These are phyloP conservation scores for Pomacea canaliculata DNA, from an alignment of 2,888 invertebrate species.

Conservation along the genomic window DNA sequence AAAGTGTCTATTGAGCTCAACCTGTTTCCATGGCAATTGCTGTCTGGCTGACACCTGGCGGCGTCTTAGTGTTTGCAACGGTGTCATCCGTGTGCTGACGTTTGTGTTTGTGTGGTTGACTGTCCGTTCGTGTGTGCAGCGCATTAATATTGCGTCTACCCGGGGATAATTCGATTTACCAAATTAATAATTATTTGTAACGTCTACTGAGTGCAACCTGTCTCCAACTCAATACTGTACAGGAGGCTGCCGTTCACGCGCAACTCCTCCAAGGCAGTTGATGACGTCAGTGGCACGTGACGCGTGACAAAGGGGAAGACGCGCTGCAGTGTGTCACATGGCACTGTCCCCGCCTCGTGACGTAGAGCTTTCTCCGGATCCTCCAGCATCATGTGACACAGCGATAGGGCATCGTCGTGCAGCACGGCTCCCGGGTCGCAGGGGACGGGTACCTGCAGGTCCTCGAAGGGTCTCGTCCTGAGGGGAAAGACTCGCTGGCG, in stretches of 20 bases:
- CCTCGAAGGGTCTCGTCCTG: constrained; percentile 29
- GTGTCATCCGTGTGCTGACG: no score
- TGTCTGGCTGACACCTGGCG: no score
- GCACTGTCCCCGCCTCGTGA: constrained; percentile 7
- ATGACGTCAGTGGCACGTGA: constrained; percentile 2
- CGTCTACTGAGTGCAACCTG: neutral
- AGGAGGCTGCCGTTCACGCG: constrained; percentile 8
- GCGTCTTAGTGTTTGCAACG: no score
- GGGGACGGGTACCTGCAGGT: constrained; percentile 25
- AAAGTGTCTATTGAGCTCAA: no score
- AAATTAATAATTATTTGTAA: no score
- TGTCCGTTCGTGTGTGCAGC: no score
- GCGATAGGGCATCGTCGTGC: constrained; percentile 17
- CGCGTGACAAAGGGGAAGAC: constrained; percentile 33
- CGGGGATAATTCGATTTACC: no score
- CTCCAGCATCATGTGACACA: constrained; percentile 17
- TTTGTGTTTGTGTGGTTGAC: no score
- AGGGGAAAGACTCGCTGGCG: constrained; percentile 33
- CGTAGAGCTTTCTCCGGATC: constrained; percentile 21
- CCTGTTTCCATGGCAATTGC: no score
- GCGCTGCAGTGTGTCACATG: constrained; percentile 20
- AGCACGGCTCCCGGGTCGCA: constrained; percentile 28
- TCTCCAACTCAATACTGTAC: neutral
- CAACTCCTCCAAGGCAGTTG: constrained; percentile 9
- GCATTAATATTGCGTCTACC: no score